Conservation (phyloP, 2,797 vertebrate genomes). For the Cheirogaleus major region DNA sequence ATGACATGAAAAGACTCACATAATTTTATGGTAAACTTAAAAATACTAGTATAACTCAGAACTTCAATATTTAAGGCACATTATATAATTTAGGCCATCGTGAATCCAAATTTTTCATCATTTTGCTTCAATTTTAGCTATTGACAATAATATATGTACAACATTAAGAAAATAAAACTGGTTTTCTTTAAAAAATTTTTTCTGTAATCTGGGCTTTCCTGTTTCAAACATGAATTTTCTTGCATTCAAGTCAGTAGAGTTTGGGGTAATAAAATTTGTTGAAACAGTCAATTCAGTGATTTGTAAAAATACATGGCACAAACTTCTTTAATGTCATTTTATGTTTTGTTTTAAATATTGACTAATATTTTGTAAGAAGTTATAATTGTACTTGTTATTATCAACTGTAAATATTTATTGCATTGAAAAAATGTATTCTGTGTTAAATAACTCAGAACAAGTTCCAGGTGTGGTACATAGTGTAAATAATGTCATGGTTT, state of each 20-base stretch:
- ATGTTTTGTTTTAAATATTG: conserved; percentile 66
- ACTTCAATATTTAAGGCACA: conserved; percentile 39
- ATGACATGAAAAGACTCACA: conserved; percentile 26
- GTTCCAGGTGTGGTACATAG: conserved; percentile 61
- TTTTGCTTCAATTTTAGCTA: conserved; percentile 33
- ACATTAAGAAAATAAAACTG: conserved; percentile 22
- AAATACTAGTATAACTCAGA: conserved; percentile 32
- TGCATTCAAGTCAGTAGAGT: not conserved
- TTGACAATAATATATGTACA: not conserved
- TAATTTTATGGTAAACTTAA: conserved; percentile 62
- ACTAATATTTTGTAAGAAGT: conserved; percentile 70
- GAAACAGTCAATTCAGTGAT: conserved; percentile 31
- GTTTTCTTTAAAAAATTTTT: not conserved
- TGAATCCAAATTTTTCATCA: conserved; percentile 42
- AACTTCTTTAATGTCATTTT: conserved; percentile 56
- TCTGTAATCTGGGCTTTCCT: conserved; percentile 28
- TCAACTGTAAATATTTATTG: conserved; percentile 76
- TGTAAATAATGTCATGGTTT: conserved; percentile 72
- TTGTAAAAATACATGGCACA: conserved; percentile 55
- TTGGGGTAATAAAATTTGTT: conserved; percentile 25
- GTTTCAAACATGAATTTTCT: conserved; percentile 32
- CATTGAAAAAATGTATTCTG: conserved; percentile 75
- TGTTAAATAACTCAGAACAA: conserved; percentile 73
- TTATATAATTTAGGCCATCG: not conserved
- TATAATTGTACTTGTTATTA: conserved; percentile 68